Evolutionary conservation across 2,797 vertebrate species (phyloP), one percentile per base, ranked within the genome.

Genomic region (Muscicapa striata): DNA sequence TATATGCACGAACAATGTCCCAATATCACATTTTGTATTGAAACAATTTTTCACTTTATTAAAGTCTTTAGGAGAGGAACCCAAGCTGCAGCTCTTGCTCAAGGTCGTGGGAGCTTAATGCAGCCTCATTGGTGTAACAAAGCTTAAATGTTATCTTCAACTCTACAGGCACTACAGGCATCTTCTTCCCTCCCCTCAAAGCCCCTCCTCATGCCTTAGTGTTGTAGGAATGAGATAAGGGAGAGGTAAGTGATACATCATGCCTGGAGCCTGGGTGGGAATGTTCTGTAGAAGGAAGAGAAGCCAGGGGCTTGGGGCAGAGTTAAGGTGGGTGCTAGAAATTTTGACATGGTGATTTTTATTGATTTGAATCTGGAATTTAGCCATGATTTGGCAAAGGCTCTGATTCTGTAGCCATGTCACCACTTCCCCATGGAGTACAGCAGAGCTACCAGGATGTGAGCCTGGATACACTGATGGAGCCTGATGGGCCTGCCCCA

Each of bases 1-100:
- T 98, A 97, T 95, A 97, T 97, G 97, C 98, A 97, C 32, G 96
- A 98, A 98, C 97, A 98, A 98, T 98, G 97, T 98, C 96, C 97
- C 91, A 88, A 97, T 96, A 98, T 97, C 97, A 87, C 96, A 96
- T 97, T 97, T 98, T 96, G 97, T 98, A 97, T 94, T 97, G 97
- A 98, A 98, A 98, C 96, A 98, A 97, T 97, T 98, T 98, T 98
- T 98, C 97, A 98, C 95, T 98, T 98, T 98, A 98, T 97, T 98
- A 96, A 97, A 98, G 96, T 97, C 97, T 97, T 97, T 97, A 96
- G 86, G 80, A 96, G 95, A 90, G 80, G 90, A 95, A 87, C 94
- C 90, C 84, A 89, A 94, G 93, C 93, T 92, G 87, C 88, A 91
- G 92, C 84, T 95, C 91, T 92, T 0, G 13, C 80, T 97, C 94